These are phyloP conservation scores for Augiades crinisus DNA, from an alignment of 2,888 invertebrate genomes.

Conservation along the genomic window DNA sequence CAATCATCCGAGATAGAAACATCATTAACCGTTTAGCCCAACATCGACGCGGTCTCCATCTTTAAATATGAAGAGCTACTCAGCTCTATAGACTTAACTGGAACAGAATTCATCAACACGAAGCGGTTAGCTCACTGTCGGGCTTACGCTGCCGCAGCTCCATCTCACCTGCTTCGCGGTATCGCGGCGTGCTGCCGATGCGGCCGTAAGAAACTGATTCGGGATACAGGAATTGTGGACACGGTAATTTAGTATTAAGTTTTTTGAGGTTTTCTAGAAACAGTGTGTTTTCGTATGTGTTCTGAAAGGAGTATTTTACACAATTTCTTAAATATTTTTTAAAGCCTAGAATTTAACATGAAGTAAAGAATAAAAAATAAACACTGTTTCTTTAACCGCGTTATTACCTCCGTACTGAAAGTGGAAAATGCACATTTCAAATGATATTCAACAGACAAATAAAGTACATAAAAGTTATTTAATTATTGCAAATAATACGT, in stretches of 20 bases:
- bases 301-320: no score
- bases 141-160: not conserved
- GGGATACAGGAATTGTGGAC: not conserved
- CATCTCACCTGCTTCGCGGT: slow-evolving; percentile 17
- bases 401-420: no score
- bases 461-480: not conserved
- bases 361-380: no score
- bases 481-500: no score
- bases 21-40: no score
- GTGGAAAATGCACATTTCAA: no score
- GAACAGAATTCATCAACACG: slow-evolving; percentile 1
- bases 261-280: not conserved
- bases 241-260: not conserved
- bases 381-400: no score
- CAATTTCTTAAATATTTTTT: no score
- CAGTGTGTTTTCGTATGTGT: not conserved
- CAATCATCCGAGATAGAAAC: no score
- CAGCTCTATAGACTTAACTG: not conserved
- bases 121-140: not conserved
- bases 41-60: no score
- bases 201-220: slow-evolving; percentile 1
- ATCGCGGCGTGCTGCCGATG: slow-evolving; percentile 10
- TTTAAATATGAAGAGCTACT: not conserved
- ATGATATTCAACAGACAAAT: no score
- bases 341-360: no score